Evolutionary conservation across 2,113 vertebrate genomes (phyloP), one percentile per base, ranked within the genome.

Genomic region (Colossoma macropomum): DNA sequence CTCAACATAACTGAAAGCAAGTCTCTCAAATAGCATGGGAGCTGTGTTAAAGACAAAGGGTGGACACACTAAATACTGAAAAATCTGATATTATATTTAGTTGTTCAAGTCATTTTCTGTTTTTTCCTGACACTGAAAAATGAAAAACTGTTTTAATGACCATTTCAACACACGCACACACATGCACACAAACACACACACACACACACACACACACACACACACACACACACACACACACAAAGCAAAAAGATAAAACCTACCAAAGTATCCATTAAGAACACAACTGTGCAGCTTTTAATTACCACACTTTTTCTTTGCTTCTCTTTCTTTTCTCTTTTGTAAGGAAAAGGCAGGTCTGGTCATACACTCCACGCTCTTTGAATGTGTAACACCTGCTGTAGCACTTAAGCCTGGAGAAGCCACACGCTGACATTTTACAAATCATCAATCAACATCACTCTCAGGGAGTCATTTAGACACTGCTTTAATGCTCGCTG

Each of bases 181-280:
- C 50, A 52, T 15, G 17, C 50, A 52, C 50, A 56, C 50, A 56
- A 17, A 54, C 97, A 94, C 98, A 97, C 87, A 99, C 97, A 88
- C 97, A 98, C 80, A 41, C 85, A 91, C 23, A 28, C 69, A 79
- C 63, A 79, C 41, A 79, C 5, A 72, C 17, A 78, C 54, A 62
- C 12, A 56, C 34, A 59, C 25, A 65, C 56, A 84, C 16, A 71
- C 72, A 84, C 69, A 82, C 56, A 59, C n/a, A n/a, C n/a, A n/a
- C n/a, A n/a, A n/a, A n/a, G n/a, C n/a, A n/a, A n/a, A n/a, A n/a
- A 76, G 32, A 48, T 17, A 30, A 11, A 30, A n/a, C 38, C 23
- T 74, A 65, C 77, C 59, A 34, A 76, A 2, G 23, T 6, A 3
- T 73, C 77, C 12, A 28, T 45, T 50, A 17, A 68, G 38, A 30